phyloP scores from a whole-genome alignment of 2,113 vertebrate species.

The Hippolais icterina region DNA sequence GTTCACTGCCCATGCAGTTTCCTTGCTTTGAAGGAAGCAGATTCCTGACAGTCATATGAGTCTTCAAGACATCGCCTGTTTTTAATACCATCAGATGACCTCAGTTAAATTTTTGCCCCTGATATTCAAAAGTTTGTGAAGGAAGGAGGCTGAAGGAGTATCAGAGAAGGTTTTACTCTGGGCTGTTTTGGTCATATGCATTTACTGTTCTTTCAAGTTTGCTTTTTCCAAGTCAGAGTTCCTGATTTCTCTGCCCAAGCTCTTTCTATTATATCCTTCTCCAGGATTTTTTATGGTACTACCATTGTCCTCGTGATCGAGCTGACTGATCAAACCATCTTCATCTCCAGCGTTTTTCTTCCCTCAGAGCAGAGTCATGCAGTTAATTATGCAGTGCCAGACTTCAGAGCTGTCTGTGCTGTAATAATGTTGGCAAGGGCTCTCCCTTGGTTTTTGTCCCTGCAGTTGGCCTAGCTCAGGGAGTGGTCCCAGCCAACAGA shows the following conservation, averaged over 20 bases:
- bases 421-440: background rate
- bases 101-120: background rate
- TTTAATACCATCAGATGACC: background rate
- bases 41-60: background rate
- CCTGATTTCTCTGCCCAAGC: background rate
- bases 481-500: background rate
- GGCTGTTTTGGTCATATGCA: background rate
- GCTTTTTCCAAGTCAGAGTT: background rate
- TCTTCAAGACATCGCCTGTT: background rate
- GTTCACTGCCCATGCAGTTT: background rate
- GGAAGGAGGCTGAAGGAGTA: background rate
- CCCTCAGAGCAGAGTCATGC: background rate
- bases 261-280: background rate
- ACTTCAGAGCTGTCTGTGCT: fast-evolving
- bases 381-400: background rate
- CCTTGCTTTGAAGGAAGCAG: background rate
- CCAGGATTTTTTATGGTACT: background rate
- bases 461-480: background rate
- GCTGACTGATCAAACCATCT: background rate
- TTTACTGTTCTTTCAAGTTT: background rate
- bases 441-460: background rate
- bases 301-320: background rate
- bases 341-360: background rate
- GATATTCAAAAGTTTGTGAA: background rate
- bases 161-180: background rate